A percentile compares a stretch with the other conserved stretches of the same genome.
Conservation (phyloP, 2,113 vertebrate genomes). For the Calyptomena viridis region DNA sequence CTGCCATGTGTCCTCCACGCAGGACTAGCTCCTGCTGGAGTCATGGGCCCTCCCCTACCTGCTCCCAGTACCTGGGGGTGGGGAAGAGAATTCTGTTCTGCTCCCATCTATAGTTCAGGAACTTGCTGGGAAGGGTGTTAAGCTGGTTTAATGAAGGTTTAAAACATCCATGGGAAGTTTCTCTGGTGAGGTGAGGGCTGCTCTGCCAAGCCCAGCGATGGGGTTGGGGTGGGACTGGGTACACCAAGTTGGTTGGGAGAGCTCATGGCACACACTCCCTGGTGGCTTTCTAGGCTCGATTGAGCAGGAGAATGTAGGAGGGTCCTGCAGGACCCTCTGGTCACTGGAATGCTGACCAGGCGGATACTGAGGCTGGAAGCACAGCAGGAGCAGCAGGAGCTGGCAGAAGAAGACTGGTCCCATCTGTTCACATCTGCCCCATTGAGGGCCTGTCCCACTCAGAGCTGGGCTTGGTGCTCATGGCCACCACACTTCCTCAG, state of each 20-base stretch:
- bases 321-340: neutral
- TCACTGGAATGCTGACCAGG: neutral
- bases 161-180: neutral
- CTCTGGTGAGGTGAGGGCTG: neutral
- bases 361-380: accelerated
- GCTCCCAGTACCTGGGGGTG: neutral
- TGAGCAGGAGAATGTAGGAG: neutral
- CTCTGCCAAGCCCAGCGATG: accelerated
- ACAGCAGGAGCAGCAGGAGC: neutral
- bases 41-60: neutral
- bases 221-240: neutral
- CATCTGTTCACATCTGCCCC: neutral
- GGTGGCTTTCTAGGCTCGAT: accelerated
- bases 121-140: accelerated
- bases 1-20: neutral
- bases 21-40: accelerated
- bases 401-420: neutral
- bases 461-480: accelerated
- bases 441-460: neutral
- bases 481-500: accelerated
- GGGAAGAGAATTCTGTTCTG: accelerated
- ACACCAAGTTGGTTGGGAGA: accelerated
- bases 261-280: neutral
- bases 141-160: neutral
- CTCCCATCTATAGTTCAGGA: neutral